These are phyloP conservation scores for Phrixothrix hirtus DNA, from an alignment of 2,888 invertebrate species.

Conservation along the genomic window DNA sequence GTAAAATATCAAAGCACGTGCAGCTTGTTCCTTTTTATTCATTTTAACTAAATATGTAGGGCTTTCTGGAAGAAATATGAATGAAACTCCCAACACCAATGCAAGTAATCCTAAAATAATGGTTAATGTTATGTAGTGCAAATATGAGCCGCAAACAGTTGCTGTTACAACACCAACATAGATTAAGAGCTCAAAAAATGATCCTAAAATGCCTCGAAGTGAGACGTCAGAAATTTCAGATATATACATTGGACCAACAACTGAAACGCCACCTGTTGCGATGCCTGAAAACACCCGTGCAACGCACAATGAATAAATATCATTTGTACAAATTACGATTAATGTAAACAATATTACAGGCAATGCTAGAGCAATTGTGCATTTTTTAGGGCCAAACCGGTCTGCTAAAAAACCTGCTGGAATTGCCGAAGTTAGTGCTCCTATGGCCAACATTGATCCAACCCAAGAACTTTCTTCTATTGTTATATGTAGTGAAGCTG, in stretches of 20 bases:
- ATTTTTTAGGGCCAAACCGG: constrained; percentile 67
- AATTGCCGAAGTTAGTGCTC: constrained; percentile 71
- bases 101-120: constrained; percentile 67
- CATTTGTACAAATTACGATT: constrained; percentile 54
- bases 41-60: constrained; percentile 70
- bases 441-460: constrained; percentile 71
- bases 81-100: constrained; percentile 63
- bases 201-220: constrained; percentile 78
- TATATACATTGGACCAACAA: constrained; percentile 80
- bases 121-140: constrained; percentile 69
- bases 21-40: constrained; percentile 61
- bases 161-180: constrained; percentile 76
- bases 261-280: constrained; percentile 69
- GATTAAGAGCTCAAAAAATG: constrained; percentile 75
- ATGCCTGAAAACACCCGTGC: constrained; percentile 75
- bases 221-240: constrained; percentile 80
- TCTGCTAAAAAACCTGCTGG: constrained; percentile 71
- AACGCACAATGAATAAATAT: constrained; percentile 9
- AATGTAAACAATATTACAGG: constrained; percentile 68
- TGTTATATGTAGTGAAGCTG: constrained; percentile 40
- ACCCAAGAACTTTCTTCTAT: constrained; percentile 63
- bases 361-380: constrained; percentile 63
- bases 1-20: constrained; percentile 66
- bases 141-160: constrained; percentile 69
- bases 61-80: constrained; percentile 72